phyloP scores from a whole-genome alignment of 2,888 invertebrate genomes.

The Drosophila macrospina region DNA sequence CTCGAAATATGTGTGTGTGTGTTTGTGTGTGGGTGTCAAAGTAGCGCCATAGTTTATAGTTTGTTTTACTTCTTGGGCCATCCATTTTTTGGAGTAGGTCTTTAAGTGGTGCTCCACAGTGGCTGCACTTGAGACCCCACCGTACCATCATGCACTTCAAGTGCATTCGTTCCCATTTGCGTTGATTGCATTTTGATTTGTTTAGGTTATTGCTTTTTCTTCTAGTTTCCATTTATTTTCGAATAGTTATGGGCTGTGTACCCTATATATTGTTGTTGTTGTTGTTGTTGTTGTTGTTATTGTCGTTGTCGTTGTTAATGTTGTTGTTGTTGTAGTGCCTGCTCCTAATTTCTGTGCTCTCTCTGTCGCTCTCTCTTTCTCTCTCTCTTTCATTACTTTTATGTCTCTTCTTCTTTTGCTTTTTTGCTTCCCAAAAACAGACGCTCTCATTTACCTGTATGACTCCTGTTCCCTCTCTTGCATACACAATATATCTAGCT shows the following conservation, averaged over 20 bases:
- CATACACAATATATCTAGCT: neutral
- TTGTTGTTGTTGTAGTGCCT: constrained; percentile 2
- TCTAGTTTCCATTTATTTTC: neutral
- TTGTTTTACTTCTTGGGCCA: constrained; percentile 5
- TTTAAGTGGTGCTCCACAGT: constrained; percentile 36
- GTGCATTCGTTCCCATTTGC: constrained; percentile 39
- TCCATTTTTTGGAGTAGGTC: constrained; percentile 34
- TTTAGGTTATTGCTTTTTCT: constrained; percentile 25
- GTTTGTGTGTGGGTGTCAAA: neutral
- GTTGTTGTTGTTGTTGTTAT: neutral
- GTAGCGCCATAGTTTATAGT: constrained; percentile 9
- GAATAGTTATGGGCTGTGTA: constrained; percentile 19
- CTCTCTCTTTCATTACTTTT: constrained; percentile 11
- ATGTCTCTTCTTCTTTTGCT: neutral
- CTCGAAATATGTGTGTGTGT: neutral
- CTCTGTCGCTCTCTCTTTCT: constrained; percentile 24
- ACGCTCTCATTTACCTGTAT: constrained; percentile 28
- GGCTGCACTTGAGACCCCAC: constrained; percentile 50
- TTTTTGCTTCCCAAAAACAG: constrained; percentile 15
- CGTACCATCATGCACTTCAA: constrained; percentile 17
- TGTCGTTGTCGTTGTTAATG: neutral
- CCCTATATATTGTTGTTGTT: constrained; percentile 4
- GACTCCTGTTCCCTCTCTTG: constrained; percentile 5
- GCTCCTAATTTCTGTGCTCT: constrained; percentile 18
- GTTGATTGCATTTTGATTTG: constrained; percentile 62